phyloP scores from a whole-genome alignment of 2,797 vertebrate species.

The Enteromius radiatus region DNA sequence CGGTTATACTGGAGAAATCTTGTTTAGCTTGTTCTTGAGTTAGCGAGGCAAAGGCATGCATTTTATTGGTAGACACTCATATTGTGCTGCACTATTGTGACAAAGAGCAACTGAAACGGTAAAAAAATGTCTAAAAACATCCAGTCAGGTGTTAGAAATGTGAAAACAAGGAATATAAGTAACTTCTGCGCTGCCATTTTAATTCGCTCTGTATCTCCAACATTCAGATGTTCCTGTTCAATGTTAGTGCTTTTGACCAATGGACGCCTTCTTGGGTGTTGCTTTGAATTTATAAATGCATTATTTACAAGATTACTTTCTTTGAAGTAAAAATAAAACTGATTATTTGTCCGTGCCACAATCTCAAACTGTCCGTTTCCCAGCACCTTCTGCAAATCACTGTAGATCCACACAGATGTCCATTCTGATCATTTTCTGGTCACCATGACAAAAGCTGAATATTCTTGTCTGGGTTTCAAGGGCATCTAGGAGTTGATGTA shows the following conservation, averaged over 20 bases:
- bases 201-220: background rate
- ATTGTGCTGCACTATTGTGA: constrained; percentile 8
- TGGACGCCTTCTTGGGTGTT: background rate
- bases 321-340: constrained; percentile 41
- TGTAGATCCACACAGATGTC: constrained; percentile 38
- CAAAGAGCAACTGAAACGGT: background rate
- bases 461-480: constrained; percentile 53
- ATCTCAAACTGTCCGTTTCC: constrained; percentile 62
- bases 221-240: constrained; percentile 4
- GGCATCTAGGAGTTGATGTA: constrained; percentile 48
- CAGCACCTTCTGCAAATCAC: constrained; percentile 41
- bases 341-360: constrained; percentile 42
- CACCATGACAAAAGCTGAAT: background rate
- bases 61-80: constrained; percentile 32
- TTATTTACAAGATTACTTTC: constrained; percentile 27
- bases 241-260: constrained; percentile 13
- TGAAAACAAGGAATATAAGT: constrained; percentile 24
- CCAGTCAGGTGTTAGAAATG: background rate
- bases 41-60: constrained; percentile 31
- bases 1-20: constrained; percentile 23
- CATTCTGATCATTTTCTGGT: background rate
- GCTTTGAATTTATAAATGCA: constrained; percentile 21
- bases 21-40: background rate
- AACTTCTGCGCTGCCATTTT: constrained; percentile 20
- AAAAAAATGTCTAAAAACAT: constrained; percentile 33